These are phyloP conservation scores for Troilus luridus DNA, from an alignment of 2,888 invertebrate species.

Conservation along the genomic window DNA sequence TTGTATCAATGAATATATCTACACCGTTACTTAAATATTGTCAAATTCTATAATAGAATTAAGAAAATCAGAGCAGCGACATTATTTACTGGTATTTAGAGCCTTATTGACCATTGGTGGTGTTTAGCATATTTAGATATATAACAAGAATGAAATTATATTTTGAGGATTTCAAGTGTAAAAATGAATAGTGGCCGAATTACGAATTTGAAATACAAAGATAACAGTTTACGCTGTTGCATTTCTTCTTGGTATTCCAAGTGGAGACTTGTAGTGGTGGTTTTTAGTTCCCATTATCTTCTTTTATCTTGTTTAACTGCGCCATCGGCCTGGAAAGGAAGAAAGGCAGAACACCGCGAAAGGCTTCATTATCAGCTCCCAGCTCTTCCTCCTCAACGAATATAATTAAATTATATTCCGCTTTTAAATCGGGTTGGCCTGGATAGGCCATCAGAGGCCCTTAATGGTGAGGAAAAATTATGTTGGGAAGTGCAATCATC, in stretches of 20 bases:
- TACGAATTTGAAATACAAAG: neutral
- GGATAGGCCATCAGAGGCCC: neutral
- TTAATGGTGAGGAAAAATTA: neutral
- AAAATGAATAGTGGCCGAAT: neutral
- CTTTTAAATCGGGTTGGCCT: neutral
- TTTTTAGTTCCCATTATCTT: neutral
- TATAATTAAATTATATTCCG: neutral
- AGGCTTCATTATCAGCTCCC: neutral
- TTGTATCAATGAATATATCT: no score
- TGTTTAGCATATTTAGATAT: no score
- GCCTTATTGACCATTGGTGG: no score
- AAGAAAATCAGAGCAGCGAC: no score
- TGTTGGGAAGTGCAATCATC: neutral
- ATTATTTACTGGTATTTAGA: no score
- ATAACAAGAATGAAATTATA: neutral
- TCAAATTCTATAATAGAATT: no score
- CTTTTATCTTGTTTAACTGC: constrained; percentile 2
- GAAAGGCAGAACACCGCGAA: neutral
- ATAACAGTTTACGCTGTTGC: neutral
- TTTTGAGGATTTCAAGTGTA: neutral
- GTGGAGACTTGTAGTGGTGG: neutral
- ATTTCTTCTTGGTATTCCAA: neutral
- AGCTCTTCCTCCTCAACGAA: neutral
- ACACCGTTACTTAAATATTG: no score
- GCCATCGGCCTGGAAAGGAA: neutral